Evolutionary conservation across 2,113 vertebrate genomes (phyloP).

Genomic region (Cephalophus harveyi): DNA sequence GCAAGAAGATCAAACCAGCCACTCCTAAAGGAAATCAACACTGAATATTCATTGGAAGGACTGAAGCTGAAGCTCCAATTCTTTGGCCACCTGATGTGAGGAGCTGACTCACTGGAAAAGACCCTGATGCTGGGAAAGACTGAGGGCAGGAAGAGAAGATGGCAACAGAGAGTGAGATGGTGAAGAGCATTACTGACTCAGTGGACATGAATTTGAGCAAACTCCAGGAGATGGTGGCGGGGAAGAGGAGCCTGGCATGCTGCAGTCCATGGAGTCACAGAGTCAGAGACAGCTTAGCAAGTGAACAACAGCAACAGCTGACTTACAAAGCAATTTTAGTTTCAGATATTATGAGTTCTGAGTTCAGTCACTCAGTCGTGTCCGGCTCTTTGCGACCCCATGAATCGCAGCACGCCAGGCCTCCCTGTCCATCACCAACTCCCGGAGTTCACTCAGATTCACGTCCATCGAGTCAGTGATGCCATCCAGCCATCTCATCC

Average conservation of each 20-base stretch:
- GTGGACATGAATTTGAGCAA: not conserved
- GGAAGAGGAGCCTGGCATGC: not conserved
- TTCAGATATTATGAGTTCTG: not conserved
- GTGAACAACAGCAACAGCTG: not conserved
- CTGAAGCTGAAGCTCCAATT: not conserved
- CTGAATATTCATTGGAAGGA: not conserved
- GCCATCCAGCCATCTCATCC: no score
- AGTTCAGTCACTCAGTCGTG: no score
- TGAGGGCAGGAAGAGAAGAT: not conserved
- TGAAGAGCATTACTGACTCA: not conserved
- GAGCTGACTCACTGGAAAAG: not conserved
- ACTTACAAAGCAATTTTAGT: not conserved
- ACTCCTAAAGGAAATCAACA: not conserved
- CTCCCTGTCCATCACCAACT: no score
- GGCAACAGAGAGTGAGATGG: not conserved
- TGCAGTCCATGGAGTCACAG: not conserved
- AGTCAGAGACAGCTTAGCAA: not conserved
- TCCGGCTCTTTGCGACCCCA: no score
- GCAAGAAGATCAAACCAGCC: not conserved
- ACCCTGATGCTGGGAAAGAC: not conserved
- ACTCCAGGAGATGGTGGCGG: not conserved
- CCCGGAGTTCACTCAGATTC: no score
- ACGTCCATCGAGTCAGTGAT: no score
- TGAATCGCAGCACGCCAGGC: no score
- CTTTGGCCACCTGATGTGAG: not conserved